phyloP scores from a whole-genome alignment of 2,113 vertebrate genomes.

The Oncorhynchus kisutch region DNA sequence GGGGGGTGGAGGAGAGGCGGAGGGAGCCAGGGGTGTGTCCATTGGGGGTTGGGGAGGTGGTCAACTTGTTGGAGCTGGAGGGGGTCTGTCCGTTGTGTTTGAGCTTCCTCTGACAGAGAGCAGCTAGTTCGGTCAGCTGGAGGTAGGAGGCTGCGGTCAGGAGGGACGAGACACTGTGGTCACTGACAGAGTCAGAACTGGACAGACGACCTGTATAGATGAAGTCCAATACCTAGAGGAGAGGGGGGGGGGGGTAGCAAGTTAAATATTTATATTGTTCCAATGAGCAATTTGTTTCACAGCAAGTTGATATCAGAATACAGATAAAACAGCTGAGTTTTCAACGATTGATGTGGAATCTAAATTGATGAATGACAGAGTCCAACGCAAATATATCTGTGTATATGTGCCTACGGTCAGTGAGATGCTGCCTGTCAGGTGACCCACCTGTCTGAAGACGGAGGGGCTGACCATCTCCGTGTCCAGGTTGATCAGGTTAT shows the following conservation, averaged over 20 bases:
- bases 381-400: not conserved
- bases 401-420: not conserved
- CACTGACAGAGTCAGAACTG: slow-evolving; percentile 80
- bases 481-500: slow-evolving; percentile 90
- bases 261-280: not conserved
- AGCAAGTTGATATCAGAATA: not conserved
- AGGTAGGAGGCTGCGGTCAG: slow-evolving; percentile 93
- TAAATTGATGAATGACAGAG: not conserved
- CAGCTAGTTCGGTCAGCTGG: slow-evolving; percentile 87
- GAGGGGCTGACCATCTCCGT: slow-evolving; percentile 90
- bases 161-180: slow-evolving; percentile 86
- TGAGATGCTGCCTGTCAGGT: not conserved
- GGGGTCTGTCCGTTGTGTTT: slow-evolving; percentile 76
- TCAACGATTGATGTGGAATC: no score
- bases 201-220: slow-evolving; percentile 90
- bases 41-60: slow-evolving; percentile 68
- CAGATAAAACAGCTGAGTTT: not conserved
- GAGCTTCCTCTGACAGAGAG: slow-evolving; percentile 86
- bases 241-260: not conserved
- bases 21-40: slow-evolving; percentile 77
- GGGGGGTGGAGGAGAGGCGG: slow-evolving; percentile 78
- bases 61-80: slow-evolving; percentile 35
- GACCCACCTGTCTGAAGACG: slow-evolving; percentile 78
- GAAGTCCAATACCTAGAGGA: slow-evolving; percentile 78
- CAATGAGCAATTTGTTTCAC: not conserved